phyloP scores from a whole-genome alignment of 2,888 invertebrate genomes.

The Branchellion lobata region DNA sequence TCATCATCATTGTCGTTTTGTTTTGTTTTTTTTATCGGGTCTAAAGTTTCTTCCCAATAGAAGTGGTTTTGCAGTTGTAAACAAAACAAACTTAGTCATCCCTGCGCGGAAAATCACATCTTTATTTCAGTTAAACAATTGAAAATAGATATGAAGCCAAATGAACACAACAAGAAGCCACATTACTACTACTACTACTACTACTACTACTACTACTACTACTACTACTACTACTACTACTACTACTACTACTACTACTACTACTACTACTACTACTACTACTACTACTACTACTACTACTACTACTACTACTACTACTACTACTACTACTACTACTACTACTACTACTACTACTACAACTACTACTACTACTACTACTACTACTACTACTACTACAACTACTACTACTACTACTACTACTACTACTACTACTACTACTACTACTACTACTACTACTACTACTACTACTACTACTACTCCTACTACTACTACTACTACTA shows the following conservation, averaged over 20 bases:
- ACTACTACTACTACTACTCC: too few relatives aligned
- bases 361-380: slow-evolving; percentile 16
- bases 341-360: slow-evolving; percentile 31
- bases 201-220: slow-evolving; percentile 42
- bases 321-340: slow-evolving; percentile 36
- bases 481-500: too few relatives aligned
- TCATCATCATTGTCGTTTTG: too few relatives aligned
- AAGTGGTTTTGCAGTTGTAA: too few relatives aligned
- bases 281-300: slow-evolving; percentile 29
- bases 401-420: slow-evolving; percentile 36
- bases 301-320: slow-evolving; percentile 33
- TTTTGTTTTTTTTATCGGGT: too few relatives aligned
- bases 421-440: slow-evolving; percentile 36
- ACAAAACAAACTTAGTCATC: too few relatives aligned
- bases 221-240: slow-evolving; percentile 43
- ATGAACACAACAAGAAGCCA: too few relatives aligned
- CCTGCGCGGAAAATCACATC: too few relatives aligned
- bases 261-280: slow-evolving; percentile 41
- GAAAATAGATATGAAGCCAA: too few relatives aligned
- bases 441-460: slow-evolving; percentile 9
- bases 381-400: slow-evolving; percentile 18
- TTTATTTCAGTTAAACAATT: too few relatives aligned
- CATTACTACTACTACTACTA: slow-evolving; percentile 32
- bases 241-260: slow-evolving; percentile 45
- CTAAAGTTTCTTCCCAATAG: too few relatives aligned